A percentile compares a stretch with the other conserved stretches of the same genome.
phyloP scores from a whole-genome alignment of 1,140 invertebrate genomes.

The Dufourea novaeangliae region DNA sequence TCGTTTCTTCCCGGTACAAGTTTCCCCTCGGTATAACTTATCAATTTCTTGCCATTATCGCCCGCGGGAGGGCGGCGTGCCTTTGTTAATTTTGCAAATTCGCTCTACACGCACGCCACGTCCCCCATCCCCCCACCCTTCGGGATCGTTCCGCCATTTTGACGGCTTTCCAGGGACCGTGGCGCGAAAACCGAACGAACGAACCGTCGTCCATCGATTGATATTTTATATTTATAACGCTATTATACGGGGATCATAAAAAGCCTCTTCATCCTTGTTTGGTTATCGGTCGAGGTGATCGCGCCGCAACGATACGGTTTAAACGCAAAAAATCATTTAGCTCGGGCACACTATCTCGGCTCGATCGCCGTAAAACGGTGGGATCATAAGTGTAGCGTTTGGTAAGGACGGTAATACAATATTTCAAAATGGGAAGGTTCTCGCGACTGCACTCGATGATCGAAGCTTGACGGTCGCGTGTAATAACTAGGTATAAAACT shows the following conservation, averaged over 20 bases:
- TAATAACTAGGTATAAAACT: conserved; percentile 13
- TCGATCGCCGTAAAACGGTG: background rate
- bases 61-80: conserved; percentile 14
- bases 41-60: conserved; percentile 53
- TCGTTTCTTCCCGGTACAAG: conserved; percentile 34
- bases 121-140: too few species aligned
- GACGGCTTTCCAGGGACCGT: too few species aligned
- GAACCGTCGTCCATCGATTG: background rate
- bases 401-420: conserved; percentile 1
- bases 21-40: conserved; percentile 49
- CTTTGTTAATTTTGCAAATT: conserved; percentile 46
- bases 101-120: background rate
- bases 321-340: background rate
- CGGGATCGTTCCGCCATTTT: conserved; percentile 36
- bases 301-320: background rate
- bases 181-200: background rate
- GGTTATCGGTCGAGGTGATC: conserved; percentile 31
- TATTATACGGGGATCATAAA: conserved; percentile 24
- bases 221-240: conserved; percentile 39
- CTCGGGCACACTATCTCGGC: too few species aligned
- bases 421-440: conserved; percentile 8
- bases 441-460: background rate
- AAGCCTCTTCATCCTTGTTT: conserved; percentile 6
- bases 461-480: background rate
- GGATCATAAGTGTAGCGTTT: background rate